Evolutionary conservation across 2,888 invertebrate genomes (phyloP), one percentile per base, ranked within the genome.

Genomic region (Drosophila suboccidentalis): DNA sequence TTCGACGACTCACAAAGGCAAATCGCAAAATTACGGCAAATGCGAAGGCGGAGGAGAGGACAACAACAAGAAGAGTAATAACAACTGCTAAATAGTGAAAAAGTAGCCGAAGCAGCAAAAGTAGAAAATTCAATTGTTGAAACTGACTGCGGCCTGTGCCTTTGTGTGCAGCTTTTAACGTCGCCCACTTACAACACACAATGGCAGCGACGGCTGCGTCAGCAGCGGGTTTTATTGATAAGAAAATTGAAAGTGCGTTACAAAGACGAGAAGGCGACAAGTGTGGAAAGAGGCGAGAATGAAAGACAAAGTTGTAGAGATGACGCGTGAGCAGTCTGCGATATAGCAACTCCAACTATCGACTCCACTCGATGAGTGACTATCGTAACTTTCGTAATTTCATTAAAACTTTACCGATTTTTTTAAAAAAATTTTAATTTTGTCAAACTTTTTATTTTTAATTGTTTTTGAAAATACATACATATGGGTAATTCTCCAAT

Each of bases 91-190:
- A 80, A 69, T 82, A 80, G 82, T 61, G 65, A 80, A 82, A 82
- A 86, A 79, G 71, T 83, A 83, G 81, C 79, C 63, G 73, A 70
- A 73, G 77, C 64, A 71, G 74, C 68, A 77, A 71, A 82, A 85
- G 82, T 84, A 77, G 84, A 83, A 86, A 83, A 80, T 82, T 84
- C 87, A 83, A 83, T 83, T 83, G 87, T 82, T 77, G 44, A 38
- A 64, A 49, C 65, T 70, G 78, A 49, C 65, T 70, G 78, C 57
- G 57, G 43, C 63, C 61, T 51, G 44, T 54, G 75, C 64, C 65
- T 69, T 86, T 83, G 79, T 73, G 58, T 67, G 62, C 59, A 44
- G 66, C 59, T 61, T 55, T 57, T 51, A 29, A 47, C 59, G 64
- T 58, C 51, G 55, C 70, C 74, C 82, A 86, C 84, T 83, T 86